phyloP scores from a whole-genome alignment of 1,140 invertebrate genomes.

The Drosophila kepulauana region DNA sequence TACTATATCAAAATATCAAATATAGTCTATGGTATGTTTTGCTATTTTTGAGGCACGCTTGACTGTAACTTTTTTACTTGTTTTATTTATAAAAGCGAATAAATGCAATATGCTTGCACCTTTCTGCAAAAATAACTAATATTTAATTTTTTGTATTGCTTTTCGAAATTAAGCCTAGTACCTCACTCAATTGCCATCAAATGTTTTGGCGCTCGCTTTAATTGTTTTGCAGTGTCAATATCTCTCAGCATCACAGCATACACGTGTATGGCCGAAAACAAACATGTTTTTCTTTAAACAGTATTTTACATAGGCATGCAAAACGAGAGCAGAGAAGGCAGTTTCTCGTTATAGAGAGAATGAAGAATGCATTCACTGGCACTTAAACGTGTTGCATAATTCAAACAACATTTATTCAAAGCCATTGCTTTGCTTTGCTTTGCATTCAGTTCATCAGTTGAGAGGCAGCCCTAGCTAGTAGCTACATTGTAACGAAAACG shows the following conservation, averaged over 20 bases:
- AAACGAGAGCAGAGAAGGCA: background rate
- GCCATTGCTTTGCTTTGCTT: constrained; percentile 49
- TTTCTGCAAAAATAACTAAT: background rate
- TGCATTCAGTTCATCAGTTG: constrained; percentile 6
- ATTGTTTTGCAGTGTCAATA: background rate
- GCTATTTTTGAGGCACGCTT: too few relatives aligned
- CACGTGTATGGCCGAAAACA: background rate
- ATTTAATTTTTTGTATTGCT: background rate
- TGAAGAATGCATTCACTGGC: constrained; percentile 59
- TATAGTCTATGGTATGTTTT: too few relatives aligned
- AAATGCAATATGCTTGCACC: too few relatives aligned
- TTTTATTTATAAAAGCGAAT: too few relatives aligned
- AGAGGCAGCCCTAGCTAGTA: constrained; percentile 23
- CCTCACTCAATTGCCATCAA: background rate
- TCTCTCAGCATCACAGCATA: background rate
- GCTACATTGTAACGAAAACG: constrained; percentile 52
- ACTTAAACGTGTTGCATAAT: constrained; percentile 80
- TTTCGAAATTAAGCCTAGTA: background rate
- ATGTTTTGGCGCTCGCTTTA: background rate
- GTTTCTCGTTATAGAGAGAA: constrained; percentile 9
- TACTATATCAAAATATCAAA: too few relatives aligned
- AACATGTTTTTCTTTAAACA: background rate
- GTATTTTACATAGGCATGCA: background rate
- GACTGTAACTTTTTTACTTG: too few relatives aligned
- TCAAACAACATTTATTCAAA: constrained; percentile 71